Evolutionary conservation across 2,797 vertebrate genomes (phyloP).

Genomic region (Crypturellus tataupa): DNA sequence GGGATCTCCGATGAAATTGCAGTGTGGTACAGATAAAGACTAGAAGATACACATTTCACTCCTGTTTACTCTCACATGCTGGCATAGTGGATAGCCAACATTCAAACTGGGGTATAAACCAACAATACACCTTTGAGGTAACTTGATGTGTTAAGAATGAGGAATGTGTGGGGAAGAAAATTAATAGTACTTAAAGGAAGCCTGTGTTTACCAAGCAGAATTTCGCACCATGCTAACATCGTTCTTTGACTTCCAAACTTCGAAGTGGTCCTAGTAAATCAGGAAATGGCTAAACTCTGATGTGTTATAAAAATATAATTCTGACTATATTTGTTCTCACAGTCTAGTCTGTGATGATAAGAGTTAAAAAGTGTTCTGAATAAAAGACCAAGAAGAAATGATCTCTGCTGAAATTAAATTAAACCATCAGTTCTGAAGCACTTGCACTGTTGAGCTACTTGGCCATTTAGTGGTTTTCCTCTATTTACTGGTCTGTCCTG

Average conservation of each 20-base stretch:
- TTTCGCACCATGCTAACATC: background rate
- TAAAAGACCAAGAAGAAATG: background rate
- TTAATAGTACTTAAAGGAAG: background rate
- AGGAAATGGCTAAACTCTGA: background rate
- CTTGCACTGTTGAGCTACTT: background rate
- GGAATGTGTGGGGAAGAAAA: background rate
- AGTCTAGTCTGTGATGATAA: background rate
- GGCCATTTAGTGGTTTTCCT: background rate
- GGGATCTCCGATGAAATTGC: background rate
- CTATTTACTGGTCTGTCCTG: background rate
- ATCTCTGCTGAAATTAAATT: background rate
- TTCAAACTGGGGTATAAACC: background rate
- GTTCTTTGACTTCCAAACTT: background rate
- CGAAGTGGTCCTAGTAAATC: background rate
- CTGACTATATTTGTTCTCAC: background rate
- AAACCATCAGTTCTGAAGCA: background rate
- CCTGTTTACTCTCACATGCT: background rate
- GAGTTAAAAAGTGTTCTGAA: background rate
- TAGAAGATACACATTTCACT: background rate
- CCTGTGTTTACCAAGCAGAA: background rate
- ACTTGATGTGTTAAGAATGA: background rate
- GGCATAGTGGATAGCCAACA: background rate
- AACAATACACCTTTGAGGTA: background rate
- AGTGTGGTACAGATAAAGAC: background rate
- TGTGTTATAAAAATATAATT: background rate